Percentiles rank a stretch among this genome's conserved stretches.
These are phyloP conservation scores for Pygmarrhopalites habei DNA, from an alignment of 1,140 invertebrate species.

Conservation along the genomic window DNA sequence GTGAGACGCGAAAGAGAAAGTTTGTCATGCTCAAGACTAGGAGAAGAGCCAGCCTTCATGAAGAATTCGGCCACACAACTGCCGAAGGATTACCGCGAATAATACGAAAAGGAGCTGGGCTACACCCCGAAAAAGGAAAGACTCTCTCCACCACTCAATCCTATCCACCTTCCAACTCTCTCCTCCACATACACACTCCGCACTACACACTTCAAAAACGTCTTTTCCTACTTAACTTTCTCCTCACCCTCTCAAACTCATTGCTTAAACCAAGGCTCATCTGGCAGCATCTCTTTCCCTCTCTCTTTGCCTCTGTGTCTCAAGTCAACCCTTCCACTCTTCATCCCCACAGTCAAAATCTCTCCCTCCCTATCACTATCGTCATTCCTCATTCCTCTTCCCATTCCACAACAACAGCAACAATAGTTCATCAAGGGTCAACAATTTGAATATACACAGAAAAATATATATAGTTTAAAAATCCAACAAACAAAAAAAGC, in stretches of 20 bases:
- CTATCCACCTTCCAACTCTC: background rate
- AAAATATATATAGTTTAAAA: too few species aligned
- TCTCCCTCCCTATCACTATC: background rate
- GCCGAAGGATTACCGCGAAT: conserved; percentile 33
- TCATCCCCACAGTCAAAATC: background rate
- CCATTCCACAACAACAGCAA: conserved; percentile 5
- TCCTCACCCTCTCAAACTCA: conserved; percentile 30
- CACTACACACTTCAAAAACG: conserved; percentile 4
- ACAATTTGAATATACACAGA: too few species aligned
- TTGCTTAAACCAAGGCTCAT: conserved; percentile 23
- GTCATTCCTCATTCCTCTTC: conserved; percentile 5
- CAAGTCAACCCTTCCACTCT: background rate
- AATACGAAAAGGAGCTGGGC: conserved; percentile 17
- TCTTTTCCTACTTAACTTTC: conserved; percentile 37
- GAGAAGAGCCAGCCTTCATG: too few species aligned
- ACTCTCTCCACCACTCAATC: background rate
- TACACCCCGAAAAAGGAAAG: conserved; percentile 15
- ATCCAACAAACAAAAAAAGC: too few species aligned
- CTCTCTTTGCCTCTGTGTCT: background rate
- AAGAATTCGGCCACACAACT: conserved; percentile 4
- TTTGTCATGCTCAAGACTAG: too few species aligned
- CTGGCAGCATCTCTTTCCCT: conserved; percentile 6
- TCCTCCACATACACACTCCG: background rate
- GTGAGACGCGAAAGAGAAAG: too few species aligned
- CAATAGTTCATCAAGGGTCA: too few species aligned